These are phyloP conservation scores for Macaria liturata DNA, from an alignment of 2,888 invertebrate genomes.

Conservation along the genomic window DNA sequence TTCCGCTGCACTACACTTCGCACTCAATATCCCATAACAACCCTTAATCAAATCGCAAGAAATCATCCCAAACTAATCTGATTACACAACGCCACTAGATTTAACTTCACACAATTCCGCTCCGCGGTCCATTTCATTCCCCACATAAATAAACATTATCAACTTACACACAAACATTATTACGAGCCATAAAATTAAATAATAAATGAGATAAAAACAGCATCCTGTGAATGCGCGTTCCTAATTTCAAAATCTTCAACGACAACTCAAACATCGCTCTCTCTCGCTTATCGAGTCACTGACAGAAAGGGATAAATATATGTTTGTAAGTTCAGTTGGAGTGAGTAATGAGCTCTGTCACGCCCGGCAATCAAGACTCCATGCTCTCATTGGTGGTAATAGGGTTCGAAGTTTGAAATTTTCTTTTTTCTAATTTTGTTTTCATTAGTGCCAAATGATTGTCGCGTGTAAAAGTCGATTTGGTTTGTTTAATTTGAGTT, in stretches of 20 bases:
- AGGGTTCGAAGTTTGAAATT: slow-evolving; percentile 67
- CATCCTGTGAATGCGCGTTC: slow-evolving; percentile 61
- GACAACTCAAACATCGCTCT: slow-evolving; percentile 34
- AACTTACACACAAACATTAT: slow-evolving; percentile 74
- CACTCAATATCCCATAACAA: too few species aligned
- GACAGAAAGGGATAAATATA: slow-evolving; percentile 46
- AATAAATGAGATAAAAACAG: slow-evolving; percentile 51
- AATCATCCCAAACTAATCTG: too few species aligned
- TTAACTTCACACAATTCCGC: slow-evolving; percentile 26
- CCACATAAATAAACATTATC: slow-evolving; percentile 63
- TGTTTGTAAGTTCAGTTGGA: slow-evolving; percentile 35
- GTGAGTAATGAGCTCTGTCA: slow-evolving; percentile 75
- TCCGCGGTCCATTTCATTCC: slow-evolving; percentile 60
- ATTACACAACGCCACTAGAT: slow-evolving; percentile 16
- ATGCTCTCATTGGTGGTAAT: slow-evolving; percentile 70
- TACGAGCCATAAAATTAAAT: slow-evolving; percentile 73
- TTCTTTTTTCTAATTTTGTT: slow-evolving; percentile 65
- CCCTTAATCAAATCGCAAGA: too few species aligned
- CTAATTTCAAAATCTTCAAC: slow-evolving; percentile 59
- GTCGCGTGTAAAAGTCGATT: slow-evolving; percentile 42
- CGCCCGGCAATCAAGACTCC: slow-evolving; percentile 73
- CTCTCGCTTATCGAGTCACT: slow-evolving; percentile 38
- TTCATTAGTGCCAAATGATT: slow-evolving; percentile 61
- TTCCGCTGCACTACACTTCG: too few species aligned
- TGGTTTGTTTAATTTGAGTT: slow-evolving; percentile 40